These are phyloP conservation scores for Oryzias celebensis DNA, from an alignment of 2,113 vertebrate species.

Conservation along the genomic window DNA sequence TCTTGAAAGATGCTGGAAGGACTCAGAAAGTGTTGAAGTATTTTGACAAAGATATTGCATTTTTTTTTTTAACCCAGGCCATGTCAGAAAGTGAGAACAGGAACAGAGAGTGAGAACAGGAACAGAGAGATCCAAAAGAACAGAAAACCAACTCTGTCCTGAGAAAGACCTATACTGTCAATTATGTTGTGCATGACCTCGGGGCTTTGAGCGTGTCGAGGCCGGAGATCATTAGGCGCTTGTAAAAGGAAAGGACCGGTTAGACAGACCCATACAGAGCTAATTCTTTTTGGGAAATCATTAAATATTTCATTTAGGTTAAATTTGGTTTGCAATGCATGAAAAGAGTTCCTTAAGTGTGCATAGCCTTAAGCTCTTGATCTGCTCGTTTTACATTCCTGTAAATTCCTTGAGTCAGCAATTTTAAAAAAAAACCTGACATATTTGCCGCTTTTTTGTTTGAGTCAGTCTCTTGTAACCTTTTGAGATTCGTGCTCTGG, in stretches of 20 bases:
- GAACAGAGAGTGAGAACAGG: slow-evolving; percentile 14
- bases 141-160: slow-evolving; percentile 33
- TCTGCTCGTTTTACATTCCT: neutral
- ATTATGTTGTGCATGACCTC: slow-evolving; percentile 39
- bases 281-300: neutral
- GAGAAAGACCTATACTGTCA: slow-evolving; percentile 32
- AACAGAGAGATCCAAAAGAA: slow-evolving; percentile 19
- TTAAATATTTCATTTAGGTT: neutral
- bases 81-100: too few species aligned
- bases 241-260: slow-evolving; percentile 16
- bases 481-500: slow-evolving; percentile 2
- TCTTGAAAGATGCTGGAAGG: too few species aligned
- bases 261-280: slow-evolving; percentile 1
- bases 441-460: neutral
- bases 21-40: neutral
- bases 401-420: neutral
- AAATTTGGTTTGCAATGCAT: neutral
- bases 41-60: neutral
- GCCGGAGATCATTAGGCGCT: slow-evolving; percentile 28
- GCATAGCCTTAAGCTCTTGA: neutral
- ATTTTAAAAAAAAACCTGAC: neutral
- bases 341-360: neutral
- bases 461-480: neutral
- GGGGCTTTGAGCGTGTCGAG: slow-evolving; percentile 22
- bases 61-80: neutral